Evolutionary conservation across 1,140 invertebrate species (phyloP).

Genomic region (Octopus bimaculoides): DNA sequence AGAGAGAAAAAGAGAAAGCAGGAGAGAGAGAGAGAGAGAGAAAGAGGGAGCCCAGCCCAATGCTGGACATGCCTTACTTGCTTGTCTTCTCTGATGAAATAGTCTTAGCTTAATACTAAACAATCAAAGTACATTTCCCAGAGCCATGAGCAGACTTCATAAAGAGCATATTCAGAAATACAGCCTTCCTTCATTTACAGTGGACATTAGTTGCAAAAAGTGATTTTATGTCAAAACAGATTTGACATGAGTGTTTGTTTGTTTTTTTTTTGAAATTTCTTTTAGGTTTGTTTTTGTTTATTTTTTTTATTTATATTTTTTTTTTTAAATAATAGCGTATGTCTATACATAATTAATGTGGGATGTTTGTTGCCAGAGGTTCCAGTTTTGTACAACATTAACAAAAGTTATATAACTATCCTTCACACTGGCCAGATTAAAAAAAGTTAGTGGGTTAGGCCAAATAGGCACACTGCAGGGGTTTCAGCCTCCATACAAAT

Average conservation of each 20-base stretch:
- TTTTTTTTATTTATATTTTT: too few relatives aligned
- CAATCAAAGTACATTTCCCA: too few relatives aligned
- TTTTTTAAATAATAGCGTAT: neutral
- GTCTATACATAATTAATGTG: conserved; percentile 8
- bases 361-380: neutral
- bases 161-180: too few relatives aligned
- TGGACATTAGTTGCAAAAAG: conserved; percentile 5
- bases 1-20: too few relatives aligned
- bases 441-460: neutral
- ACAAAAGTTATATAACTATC: conserved; percentile 3
- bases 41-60: too few relatives aligned
- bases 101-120: too few relatives aligned
- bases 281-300: too few relatives aligned
- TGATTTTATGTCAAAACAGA: neutral
- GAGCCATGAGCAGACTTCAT: too few relatives aligned
- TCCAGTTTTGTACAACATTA: conserved; percentile 5
- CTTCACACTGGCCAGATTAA: conserved; percentile 5
- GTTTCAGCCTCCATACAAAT: conserved; percentile 6
- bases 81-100: too few relatives aligned
- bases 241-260: neutral
- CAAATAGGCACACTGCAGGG: neutral
- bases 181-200: neutral
- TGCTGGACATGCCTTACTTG: too few relatives aligned
- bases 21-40: too few relatives aligned
- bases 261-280: neutral